Evolutionary conservation across 53 echinoderm and acorn worm genomes (phyloP).

Genomic region (Actinopyga echinites): DNA sequence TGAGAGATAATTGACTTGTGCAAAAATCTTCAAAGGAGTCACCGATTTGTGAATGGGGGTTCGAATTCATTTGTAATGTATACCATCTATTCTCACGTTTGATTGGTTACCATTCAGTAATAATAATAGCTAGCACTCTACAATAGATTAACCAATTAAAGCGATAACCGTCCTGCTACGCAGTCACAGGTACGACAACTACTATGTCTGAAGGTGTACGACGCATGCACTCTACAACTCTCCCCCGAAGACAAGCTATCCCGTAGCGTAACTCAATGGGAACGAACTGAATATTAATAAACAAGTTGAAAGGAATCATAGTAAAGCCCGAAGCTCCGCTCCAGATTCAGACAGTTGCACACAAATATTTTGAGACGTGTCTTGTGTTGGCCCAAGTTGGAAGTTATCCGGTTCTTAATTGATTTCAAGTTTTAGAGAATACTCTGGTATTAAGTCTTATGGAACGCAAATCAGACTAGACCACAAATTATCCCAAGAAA

Average conservation of each 20-base stretch:
- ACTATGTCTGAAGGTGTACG: neutral
- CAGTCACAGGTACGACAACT: slow-evolving; percentile 2
- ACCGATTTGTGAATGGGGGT: slow-evolving; percentile 31
- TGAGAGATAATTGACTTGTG: slow-evolving; percentile 21
- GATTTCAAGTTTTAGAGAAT: too few relatives aligned
- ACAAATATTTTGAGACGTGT: too few relatives aligned
- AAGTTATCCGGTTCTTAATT: too few relatives aligned
- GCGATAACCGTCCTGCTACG: slow-evolving; percentile 14
- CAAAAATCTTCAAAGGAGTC: slow-evolving; percentile 24
- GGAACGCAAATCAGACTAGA: too few relatives aligned
- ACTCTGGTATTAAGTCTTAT: too few relatives aligned
- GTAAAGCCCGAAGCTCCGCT: too few relatives aligned
- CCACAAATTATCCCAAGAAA: too few relatives aligned
- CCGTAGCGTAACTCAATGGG: too few relatives aligned
- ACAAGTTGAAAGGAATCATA: too few relatives aligned
- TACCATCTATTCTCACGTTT: slow-evolving; percentile 16
- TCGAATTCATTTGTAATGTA: slow-evolving; percentile 16
- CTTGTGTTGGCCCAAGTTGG: too few relatives aligned
- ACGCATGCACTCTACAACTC: slow-evolving; percentile 23
- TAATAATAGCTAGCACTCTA: slow-evolving; percentile 24
- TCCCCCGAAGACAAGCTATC: neutral
- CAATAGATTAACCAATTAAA: slow-evolving; percentile 30
- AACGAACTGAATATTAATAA: too few relatives aligned
- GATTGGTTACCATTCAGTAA: slow-evolving; percentile 24
- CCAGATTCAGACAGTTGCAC: too few relatives aligned